Conservation (phyloP, 2,797 vertebrate species). For the Syngnathus acus region DNA sequence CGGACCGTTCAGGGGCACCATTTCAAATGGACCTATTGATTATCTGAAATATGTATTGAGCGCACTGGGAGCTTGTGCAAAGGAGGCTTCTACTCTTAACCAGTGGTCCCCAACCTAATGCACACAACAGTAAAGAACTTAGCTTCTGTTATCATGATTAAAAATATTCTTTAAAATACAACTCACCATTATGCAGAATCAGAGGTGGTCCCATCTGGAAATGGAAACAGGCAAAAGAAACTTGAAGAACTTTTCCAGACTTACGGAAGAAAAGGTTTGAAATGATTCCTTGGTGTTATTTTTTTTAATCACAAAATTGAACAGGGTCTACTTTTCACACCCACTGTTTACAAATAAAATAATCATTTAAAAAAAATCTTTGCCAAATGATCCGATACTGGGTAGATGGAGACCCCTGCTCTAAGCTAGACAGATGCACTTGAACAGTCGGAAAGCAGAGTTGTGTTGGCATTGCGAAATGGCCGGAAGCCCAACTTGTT, state of each 20-base stretch:
- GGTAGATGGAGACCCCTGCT: not conserved
- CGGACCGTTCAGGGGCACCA: constrained; percentile 19
- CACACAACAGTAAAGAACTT: not conserved
- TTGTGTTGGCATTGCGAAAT: constrained; percentile 68
- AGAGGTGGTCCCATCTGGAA: not conserved
- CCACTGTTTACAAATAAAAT: not conserved
- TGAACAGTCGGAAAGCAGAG: constrained; percentile 13
- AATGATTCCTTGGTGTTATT: not conserved
- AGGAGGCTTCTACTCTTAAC: constrained; percentile 17
- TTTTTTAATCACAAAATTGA: not conserved
- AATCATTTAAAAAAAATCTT: not conserved
- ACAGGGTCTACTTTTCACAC: not conserved
- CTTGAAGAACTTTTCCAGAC: not conserved
- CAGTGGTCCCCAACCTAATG: not conserved
- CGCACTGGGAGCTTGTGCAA: constrained; percentile 17
- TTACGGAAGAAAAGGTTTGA: not conserved
- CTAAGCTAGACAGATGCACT: not conserved
- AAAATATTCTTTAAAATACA: not conserved
- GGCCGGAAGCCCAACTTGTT: constrained; percentile 60
- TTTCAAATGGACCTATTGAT: constrained; percentile 60
- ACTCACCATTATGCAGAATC: not conserved
- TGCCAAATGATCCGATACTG: not conserved
- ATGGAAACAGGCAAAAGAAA: not conserved
- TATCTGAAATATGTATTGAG: constrained; percentile 58
- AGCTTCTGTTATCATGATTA: not conserved